These are phyloP conservation scores for Peribatodes rhomboidaria DNA, from an alignment of 2,888 invertebrate genomes.

Conservation along the genomic window DNA sequence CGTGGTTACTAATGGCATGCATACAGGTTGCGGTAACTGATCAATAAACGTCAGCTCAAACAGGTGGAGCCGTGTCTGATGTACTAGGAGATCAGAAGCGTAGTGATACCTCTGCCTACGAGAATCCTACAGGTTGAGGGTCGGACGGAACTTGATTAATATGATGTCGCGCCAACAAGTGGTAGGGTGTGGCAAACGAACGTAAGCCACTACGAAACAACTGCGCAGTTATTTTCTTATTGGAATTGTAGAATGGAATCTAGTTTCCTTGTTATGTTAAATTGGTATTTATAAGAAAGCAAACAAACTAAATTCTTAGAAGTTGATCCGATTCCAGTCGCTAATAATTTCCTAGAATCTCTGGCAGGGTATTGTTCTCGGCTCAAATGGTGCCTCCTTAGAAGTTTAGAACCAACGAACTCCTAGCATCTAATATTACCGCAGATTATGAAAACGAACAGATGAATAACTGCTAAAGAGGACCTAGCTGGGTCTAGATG, in stretches of 20 bases:
- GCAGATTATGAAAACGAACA: background rate
- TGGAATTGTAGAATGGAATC: background rate
- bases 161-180: conserved; percentile 22
- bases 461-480: background rate
- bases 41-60: conserved; percentile 13
- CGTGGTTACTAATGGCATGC: background rate
- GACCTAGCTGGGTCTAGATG: no score
- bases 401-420: no score
- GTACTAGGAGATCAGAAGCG: conserved; percentile 17
- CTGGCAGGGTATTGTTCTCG: conserved; percentile 18
- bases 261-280: background rate
- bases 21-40: background rate
- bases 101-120: background rate
- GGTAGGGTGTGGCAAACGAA: conserved; percentile 6
- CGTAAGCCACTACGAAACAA: background rate
- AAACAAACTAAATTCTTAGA: conserved; percentile 20
- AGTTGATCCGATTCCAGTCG: conserved; percentile 23
- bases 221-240: conserved; percentile 7
- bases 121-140: conserved; percentile 27
- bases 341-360: conserved; percentile 32
- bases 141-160: conserved; percentile 18
- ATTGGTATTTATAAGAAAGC: background rate
- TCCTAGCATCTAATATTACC: no score
- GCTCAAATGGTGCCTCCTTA: conserved; percentile 30
- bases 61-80: conserved; percentile 19